Conservation (phyloP, 2,113 vertebrate species). For the Brachirus orientalis region DNA sequence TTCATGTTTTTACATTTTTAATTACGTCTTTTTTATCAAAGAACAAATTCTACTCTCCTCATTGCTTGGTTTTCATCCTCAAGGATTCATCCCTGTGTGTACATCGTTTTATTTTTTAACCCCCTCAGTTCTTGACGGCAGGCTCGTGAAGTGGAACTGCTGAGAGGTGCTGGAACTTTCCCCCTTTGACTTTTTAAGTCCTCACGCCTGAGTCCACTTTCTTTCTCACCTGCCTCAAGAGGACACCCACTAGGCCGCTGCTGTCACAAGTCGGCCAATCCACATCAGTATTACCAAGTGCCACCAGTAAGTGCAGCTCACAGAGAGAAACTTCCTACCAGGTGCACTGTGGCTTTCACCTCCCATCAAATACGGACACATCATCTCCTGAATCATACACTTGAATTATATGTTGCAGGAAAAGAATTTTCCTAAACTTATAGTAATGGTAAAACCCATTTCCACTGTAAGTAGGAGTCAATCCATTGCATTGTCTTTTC, state of each 20-base stretch:
- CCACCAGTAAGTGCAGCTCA: slow-evolving; percentile 47
- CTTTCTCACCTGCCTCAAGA: slow-evolving; percentile 39
- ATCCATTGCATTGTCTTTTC: slow-evolving; percentile 34
- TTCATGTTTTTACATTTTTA: slow-evolving; percentile 54
- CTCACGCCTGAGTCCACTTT: slow-evolving; percentile 48
- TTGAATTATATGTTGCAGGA: slow-evolving; percentile 45
- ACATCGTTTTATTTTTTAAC: background rate
- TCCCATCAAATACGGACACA: slow-evolving; percentile 4
- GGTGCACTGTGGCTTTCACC: slow-evolving; percentile 34
- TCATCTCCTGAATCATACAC: slow-evolving; percentile 43
- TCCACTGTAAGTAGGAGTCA: slow-evolving; percentile 26
- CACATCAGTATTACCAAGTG: slow-evolving; percentile 71
- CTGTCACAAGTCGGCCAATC: slow-evolving; percentile 53
- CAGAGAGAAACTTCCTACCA: slow-evolving; percentile 10
- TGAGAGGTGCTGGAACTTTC: slow-evolving; percentile 61
- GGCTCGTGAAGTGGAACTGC: slow-evolving; percentile 51
- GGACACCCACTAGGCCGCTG: slow-evolving; percentile 30
- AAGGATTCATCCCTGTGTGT: too few species aligned
- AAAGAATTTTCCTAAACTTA: slow-evolving; percentile 26
- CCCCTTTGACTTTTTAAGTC: slow-evolving; percentile 72
- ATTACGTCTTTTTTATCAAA: slow-evolving; percentile 23
- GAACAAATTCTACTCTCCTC: slow-evolving; percentile 34
- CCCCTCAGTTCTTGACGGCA: slow-evolving; percentile 30
- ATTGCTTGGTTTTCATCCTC: slow-evolving; percentile 48
- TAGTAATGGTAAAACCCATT: slow-evolving; percentile 15